phyloP scores from a whole-genome alignment of 2,888 invertebrate genomes.

The Mythimna pallens region DNA sequence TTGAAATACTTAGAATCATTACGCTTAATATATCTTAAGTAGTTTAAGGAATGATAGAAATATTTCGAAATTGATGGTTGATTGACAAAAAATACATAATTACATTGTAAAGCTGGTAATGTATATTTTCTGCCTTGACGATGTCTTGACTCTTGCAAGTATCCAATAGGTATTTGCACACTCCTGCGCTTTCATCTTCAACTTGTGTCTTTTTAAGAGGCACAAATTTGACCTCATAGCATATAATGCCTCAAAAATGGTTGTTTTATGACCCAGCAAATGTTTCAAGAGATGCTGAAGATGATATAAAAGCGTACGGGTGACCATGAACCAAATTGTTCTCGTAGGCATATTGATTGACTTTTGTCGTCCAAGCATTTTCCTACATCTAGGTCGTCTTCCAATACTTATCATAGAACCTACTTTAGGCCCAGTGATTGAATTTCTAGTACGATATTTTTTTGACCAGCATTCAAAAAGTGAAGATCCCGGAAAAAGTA shows the following conservation, averaged over 20 bases:
- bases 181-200: no score
- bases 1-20: conserved; percentile 53
- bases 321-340: background rate
- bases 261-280: no score
- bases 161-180: no score
- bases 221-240: no score
- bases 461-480: background rate
- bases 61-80: conserved; percentile 9
- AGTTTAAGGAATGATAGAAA: conserved; percentile 37
- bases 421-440: no score
- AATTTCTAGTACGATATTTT: no score
- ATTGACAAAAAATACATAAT: conserved; percentile 26
- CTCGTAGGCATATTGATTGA: background rate
- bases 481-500: background rate
- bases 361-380: conserved; percentile 5
- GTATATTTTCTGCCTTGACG: background rate
- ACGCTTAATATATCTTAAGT: conserved; percentile 42
- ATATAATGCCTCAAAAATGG: no score
- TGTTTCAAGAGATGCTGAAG: no score
- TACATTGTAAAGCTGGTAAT: background rate
- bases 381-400: background rate
- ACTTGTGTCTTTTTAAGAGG: no score
- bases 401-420: background rate
- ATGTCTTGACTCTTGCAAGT: no score
- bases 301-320: no score